Evolutionary conservation across 1,140 invertebrate genomes (phyloP).

Genomic region (Leptinotarsa lineolata): DNA sequence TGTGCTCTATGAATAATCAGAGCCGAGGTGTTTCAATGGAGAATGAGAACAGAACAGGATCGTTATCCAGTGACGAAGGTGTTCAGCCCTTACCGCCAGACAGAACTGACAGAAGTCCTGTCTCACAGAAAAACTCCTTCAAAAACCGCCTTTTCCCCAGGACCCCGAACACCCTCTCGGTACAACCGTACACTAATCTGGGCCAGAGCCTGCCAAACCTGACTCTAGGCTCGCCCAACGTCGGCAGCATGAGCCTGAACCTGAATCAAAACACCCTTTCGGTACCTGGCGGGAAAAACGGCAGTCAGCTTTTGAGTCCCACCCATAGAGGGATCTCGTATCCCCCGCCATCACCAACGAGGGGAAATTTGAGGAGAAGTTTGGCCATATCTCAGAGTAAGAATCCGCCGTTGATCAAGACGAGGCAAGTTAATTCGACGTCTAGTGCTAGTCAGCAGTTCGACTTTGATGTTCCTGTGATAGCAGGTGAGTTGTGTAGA

Average conservation of each 20-base stretch:
- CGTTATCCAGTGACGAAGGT: constrained; percentile 61
- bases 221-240: constrained; percentile 60
- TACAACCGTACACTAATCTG: constrained; percentile 69
- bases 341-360: constrained; percentile 75
- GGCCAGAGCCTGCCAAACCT: constrained; percentile 77
- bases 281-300: constrained; percentile 59
- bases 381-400: constrained; percentile 72
- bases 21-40: constrained; percentile 60
- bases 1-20: constrained; percentile 50
- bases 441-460: constrained; percentile 49
- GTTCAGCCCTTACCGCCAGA: constrained; percentile 51
- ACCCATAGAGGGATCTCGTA: constrained; percentile 72
- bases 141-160: constrained; percentile 55
- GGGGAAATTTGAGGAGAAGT: constrained; percentile 68
- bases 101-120: constrained; percentile 50
- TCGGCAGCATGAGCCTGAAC: constrained; percentile 57
- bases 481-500: constrained; percentile 50
- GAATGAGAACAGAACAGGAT: constrained; percentile 60
- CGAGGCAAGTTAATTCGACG: constrained; percentile 57
- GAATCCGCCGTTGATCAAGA: constrained; percentile 76
- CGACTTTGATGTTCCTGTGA: constrained; percentile 57
- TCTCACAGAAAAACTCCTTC: constrained; percentile 53
- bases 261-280: constrained; percentile 61
- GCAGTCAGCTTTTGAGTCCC: constrained; percentile 59
- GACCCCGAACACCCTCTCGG: constrained; percentile 75